Percentiles rank a stretch among this genome's conserved stretches.
phyloP scores from a whole-genome alignment of 2,888 invertebrate genomes.

The Taenaris catops region DNA sequence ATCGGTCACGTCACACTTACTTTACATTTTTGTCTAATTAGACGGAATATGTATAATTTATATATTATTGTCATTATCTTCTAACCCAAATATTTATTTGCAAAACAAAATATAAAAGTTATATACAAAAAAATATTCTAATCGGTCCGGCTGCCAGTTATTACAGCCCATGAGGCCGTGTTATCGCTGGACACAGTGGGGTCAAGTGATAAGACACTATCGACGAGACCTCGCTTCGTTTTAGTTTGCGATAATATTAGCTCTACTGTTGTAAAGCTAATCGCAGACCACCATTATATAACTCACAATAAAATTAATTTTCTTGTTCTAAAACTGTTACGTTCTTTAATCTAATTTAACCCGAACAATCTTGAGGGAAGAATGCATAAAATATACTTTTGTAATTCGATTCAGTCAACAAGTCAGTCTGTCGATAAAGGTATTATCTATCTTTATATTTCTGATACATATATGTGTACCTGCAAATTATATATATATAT shows the following conservation, averaged over 20 bases:
- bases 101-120: conserved; percentile 10
- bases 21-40: too few species aligned
- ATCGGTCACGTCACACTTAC: too few species aligned
- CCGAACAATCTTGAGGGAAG: too few species aligned
- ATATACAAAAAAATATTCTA: conserved; percentile 14
- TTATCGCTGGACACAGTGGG: conserved; percentile 28
- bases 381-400: too few species aligned
- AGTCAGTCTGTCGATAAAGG: too few species aligned
- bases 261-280: conserved; percentile 4
- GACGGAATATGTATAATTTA: too few species aligned
- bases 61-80: conserved; percentile 3
- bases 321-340: too few species aligned
- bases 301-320: background rate
- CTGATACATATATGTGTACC: too few species aligned
- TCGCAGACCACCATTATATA: background rate
- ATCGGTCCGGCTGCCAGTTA: conserved; percentile 17
- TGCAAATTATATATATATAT: too few species aligned
- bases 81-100: conserved; percentile 5
- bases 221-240: conserved; percentile 28
- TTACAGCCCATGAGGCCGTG: conserved; percentile 19
- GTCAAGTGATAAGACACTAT: conserved; percentile 32
- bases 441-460: too few species aligned
- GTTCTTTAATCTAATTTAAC: too few species aligned
- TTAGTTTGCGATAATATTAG: conserved; percentile 25
- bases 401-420: too few species aligned